Percentiles rank a stretch among this genome's conserved stretches.
Conservation (phyloP, 2,797 vertebrate genomes). For the Danio kyathit region DNA sequence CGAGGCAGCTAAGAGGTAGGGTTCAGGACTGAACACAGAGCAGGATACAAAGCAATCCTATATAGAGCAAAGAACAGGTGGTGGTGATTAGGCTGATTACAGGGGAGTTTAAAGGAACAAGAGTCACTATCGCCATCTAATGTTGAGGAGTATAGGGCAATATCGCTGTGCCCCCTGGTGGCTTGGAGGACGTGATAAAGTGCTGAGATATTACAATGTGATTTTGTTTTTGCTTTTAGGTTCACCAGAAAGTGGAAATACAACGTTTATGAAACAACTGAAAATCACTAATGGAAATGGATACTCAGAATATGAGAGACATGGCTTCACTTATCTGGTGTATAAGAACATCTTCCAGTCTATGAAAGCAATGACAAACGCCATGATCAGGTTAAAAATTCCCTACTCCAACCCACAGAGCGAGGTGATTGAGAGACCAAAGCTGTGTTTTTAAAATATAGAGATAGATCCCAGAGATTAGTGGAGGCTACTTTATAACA, state of each 20-base stretch:
- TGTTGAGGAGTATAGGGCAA: too few relatives aligned
- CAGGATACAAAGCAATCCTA: too few relatives aligned
- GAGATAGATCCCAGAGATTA: neutral
- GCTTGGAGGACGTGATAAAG: too few relatives aligned
- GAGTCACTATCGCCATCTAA: too few relatives aligned
- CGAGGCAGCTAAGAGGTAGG: too few relatives aligned
- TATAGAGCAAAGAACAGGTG: too few relatives aligned
- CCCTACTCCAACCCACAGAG: conserved; percentile 79
- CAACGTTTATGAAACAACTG: conserved; percentile 85
- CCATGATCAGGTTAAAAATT: conserved; percentile 78
- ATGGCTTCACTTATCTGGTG: conserved; percentile 77
- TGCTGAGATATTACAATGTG: too few relatives aligned
- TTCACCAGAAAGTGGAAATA: conserved; percentile 84
- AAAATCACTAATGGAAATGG: conserved; percentile 82
- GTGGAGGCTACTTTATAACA: neutral
- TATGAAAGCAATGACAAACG: conserved; percentile 76
- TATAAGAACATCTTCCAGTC: conserved; percentile 83
- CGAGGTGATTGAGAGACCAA: conserved; percentile 67
- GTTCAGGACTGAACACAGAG: too few relatives aligned
- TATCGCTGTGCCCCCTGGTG: too few relatives aligned
- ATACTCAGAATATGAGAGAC: conserved; percentile 79
- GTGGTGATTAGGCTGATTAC: too few relatives aligned
- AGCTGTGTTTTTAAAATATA: neutral
- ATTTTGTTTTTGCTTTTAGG: conserved; percentile 64
- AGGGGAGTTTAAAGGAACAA: too few relatives aligned